Evolutionary conservation across 2,113 vertebrate species (phyloP).

Genomic region (Campylomormyrus tamandua): DNA sequence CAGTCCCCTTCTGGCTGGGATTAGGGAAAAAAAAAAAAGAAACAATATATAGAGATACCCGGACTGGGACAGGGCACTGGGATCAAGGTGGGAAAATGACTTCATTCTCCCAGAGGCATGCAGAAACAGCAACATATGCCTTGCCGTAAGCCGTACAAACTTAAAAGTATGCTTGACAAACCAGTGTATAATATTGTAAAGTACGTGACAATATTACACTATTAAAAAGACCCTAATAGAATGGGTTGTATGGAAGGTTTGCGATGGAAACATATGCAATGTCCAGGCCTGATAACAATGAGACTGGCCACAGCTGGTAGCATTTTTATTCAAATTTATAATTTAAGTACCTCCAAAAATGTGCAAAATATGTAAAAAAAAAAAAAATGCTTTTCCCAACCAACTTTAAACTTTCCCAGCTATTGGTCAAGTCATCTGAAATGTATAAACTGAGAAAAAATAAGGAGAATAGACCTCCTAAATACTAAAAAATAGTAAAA

Average conservation of each 20-base stretch:
- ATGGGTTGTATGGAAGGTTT: not conserved
- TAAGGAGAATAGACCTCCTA: not conserved
- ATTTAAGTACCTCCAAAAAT: not conserved
- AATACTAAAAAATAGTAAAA: not conserved
- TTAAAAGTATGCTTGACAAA: not conserved
- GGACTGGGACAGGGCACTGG: not conserved
- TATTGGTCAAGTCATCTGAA: not conserved
- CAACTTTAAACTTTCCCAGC: not conserved
- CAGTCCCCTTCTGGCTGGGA: not conserved
- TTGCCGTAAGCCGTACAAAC: not conserved
- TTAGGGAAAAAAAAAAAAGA: not conserved
- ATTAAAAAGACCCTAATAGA: not conserved
- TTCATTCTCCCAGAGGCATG: not conserved
- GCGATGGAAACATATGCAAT: not conserved
- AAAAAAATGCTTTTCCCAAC: not conserved
- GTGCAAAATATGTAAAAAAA: not conserved
- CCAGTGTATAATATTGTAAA: not conserved
- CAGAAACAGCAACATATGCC: not conserved
- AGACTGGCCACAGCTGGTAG: not conserved
- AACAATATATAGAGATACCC: not conserved
- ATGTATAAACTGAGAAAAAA: not conserved
- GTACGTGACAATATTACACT: not conserved
- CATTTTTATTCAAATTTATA: not conserved
- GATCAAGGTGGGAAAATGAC: not conserved
- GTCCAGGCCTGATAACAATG: not conserved